Conservation (phyloP, 1,140 invertebrate genomes). For the Euura lappo region DNA sequence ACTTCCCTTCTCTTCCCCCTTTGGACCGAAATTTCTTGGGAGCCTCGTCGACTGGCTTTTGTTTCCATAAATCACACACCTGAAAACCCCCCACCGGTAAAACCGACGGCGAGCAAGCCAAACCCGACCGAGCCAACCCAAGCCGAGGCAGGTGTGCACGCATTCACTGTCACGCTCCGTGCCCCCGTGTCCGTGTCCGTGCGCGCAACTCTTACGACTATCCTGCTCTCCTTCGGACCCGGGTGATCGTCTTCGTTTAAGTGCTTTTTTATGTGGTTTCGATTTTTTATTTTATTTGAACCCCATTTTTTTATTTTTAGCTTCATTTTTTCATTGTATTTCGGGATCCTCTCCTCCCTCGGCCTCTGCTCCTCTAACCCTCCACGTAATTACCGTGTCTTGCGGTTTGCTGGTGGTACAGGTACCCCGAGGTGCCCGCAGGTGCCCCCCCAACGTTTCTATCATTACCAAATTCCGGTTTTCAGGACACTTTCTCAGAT, state of each 20-base stretch:
- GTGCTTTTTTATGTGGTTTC: constrained; percentile 54
- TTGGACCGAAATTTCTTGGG: neutral
- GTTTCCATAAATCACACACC: constrained; percentile 53
- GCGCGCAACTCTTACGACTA: constrained; percentile 39
- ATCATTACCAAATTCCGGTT: constrained; percentile 15
- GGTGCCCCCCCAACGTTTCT: constrained; percentile 34
- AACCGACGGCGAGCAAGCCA: no score
- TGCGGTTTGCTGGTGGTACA: constrained; percentile 46
- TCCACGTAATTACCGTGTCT: constrained; percentile 44
- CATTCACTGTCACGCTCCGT: constrained; percentile 59
- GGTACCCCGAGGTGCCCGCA: constrained; percentile 33
- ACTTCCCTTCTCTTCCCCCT: neutral
- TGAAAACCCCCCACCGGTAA: neutral
- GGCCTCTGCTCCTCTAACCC: constrained; percentile 32
- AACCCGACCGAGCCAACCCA: neutral
- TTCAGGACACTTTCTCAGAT: constrained; percentile 22
- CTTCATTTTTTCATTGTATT: neutral
- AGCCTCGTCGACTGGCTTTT: constrained; percentile 24
- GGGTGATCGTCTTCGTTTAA: constrained; percentile 33
- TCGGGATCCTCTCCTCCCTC: neutral
- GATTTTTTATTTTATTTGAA: constrained; percentile 42
- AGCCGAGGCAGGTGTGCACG: constrained; percentile 53
- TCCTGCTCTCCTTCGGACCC: constrained; percentile 19
- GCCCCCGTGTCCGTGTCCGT: constrained; percentile 42
- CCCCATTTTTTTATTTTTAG: constrained; percentile 21